Evolutionary conservation across 1,140 invertebrate species (phyloP).

Genomic region (Liolophura sinensis): DNA sequence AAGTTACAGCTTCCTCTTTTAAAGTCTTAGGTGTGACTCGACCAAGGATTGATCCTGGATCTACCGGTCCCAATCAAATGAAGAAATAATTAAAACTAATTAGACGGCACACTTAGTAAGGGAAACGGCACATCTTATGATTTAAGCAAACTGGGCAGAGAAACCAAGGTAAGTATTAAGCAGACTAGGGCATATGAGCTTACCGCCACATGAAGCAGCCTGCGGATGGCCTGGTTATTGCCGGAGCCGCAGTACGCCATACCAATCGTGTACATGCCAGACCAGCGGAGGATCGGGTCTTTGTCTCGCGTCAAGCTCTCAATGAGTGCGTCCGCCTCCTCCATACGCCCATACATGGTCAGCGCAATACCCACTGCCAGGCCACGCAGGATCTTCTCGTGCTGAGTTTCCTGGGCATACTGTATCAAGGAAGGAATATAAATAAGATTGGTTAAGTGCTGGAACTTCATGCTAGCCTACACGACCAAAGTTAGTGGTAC

Average conservation of each 20-base stretch:
- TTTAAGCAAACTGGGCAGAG: no score
- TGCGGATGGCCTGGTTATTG: slow-evolving; percentile 93
- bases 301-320: slow-evolving; percentile 75
- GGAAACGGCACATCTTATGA: no score
- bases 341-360: slow-evolving; percentile 94
- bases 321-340: slow-evolving; percentile 94
- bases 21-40: no score
- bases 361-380: slow-evolving; percentile 94
- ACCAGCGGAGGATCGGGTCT: slow-evolving; percentile 66
- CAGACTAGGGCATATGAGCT: slow-evolving; percentile 54
- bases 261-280: slow-evolving; percentile 96
- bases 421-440: slow-evolving; percentile 15
- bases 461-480: background rate
- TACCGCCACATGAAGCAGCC: slow-evolving; percentile 93
- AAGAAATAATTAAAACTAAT: no score
- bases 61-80: no score
- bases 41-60: no score
- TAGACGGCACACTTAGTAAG: no score
- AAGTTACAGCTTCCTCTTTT: no score
- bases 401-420: slow-evolving; percentile 81
- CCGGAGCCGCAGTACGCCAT: slow-evolving; percentile 99
- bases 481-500: background rate
- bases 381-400: slow-evolving; percentile 97
- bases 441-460: background rate
- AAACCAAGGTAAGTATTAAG: no score